A percentile compares a stretch with the other conserved stretches of the same genome.
Evolutionary conservation across 2,888 invertebrate genomes (phyloP).

Genomic region (Cephonodes hylas): DNA sequence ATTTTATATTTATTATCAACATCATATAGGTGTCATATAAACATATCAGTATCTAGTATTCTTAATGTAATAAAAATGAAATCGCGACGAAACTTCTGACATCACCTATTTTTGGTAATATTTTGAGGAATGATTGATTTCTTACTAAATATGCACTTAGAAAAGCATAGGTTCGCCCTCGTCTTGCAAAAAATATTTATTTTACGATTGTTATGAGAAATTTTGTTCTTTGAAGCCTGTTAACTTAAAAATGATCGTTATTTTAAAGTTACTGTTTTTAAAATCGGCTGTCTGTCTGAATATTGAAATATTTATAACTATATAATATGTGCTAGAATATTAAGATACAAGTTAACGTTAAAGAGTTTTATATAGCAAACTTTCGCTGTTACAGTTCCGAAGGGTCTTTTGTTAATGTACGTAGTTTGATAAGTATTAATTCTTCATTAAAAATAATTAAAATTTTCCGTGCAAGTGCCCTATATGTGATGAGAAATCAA

Average conservation of each 20-base stretch:
- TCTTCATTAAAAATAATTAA: neutral
- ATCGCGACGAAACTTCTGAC: neutral
- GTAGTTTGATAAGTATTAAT: too few species aligned
- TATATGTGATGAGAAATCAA: neutral
- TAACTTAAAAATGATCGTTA: neutral
- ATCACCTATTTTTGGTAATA: neutral
- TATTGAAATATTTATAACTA: neutral
- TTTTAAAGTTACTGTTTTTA: neutral
- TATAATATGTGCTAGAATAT: neutral
- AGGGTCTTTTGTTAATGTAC: neutral
- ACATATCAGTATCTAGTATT: slow-evolving; percentile 13
- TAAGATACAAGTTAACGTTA: slow-evolving; percentile 5
- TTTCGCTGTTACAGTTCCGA: neutral
- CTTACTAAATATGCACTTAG: neutral
- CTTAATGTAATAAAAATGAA: neutral
- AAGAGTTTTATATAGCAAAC: neutral
- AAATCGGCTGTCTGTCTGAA: neutral
- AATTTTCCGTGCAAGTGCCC: neutral
- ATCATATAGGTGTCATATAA: neutral
- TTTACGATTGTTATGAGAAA: neutral
- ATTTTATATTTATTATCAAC: neutral
- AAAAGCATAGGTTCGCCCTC: neutral
- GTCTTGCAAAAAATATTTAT: neutral
- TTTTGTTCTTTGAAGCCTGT: neutral
- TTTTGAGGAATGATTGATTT: too few species aligned